Percentiles rank a stretch among this genome's conserved stretches.
phyloP scores from a whole-genome alignment of 2,113 vertebrate species.

The Poecile atricapillus region DNA sequence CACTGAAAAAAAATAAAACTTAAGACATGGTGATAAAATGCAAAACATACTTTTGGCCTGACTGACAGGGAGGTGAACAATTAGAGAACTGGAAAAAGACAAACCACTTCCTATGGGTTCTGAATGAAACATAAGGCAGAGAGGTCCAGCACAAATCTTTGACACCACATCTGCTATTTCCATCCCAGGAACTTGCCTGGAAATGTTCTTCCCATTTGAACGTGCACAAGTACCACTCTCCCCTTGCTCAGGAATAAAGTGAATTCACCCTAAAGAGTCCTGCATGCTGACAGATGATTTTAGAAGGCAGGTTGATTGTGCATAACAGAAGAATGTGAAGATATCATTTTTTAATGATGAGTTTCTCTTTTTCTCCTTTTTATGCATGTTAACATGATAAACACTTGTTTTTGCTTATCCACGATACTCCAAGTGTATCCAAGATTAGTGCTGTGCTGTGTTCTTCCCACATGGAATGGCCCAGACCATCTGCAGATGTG shows the following conservation, averaged over 20 bases:
- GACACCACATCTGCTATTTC: not conserved
- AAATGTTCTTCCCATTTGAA: not conserved
- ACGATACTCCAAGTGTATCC: accelerated
- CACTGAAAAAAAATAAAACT: not conserved
- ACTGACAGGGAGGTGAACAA: not conserved
- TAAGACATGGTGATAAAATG: not conserved
- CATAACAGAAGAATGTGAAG: not conserved
- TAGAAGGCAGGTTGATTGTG: not conserved
- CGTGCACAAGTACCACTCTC: not conserved
- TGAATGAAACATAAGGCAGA: not conserved
- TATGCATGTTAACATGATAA: not conserved
- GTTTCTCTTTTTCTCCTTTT: not conserved
- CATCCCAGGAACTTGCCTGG: not conserved
- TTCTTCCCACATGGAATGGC: accelerated
- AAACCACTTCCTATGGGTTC: not conserved
- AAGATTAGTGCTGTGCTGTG: too few species aligned
- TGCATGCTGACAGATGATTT: not conserved
- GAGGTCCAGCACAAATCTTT: not conserved
- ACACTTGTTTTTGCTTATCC: not conserved
- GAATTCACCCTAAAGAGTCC: not conserved
- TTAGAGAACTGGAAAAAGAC: not conserved
- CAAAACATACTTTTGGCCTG: not conserved
- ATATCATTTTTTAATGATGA: not conserved
- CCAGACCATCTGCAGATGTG: accelerated
- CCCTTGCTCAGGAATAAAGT: not conserved